Percentiles rank a stretch among this genome's conserved stretches.
phyloP scores from a whole-genome alignment of 2,113 vertebrate species.

The Xenopus laevis region DNA sequence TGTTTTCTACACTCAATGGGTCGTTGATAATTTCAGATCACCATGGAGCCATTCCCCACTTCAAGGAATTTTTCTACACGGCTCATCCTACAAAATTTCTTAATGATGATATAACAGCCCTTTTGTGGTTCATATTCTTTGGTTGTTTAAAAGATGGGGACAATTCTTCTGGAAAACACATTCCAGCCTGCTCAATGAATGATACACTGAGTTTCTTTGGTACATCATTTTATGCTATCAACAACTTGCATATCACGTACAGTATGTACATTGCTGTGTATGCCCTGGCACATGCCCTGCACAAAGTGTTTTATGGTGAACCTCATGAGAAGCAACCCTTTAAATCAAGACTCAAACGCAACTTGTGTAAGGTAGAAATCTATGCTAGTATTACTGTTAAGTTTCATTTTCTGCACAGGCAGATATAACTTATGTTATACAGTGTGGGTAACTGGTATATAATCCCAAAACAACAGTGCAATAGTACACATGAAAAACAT shows the following conservation, averaged over 20 bases:
- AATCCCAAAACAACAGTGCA: too few relatives aligned
- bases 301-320: neutral
- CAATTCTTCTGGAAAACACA: neutral
- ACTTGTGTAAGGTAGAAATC: neutral
- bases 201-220: neutral
- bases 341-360: neutral
- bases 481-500: too few relatives aligned
- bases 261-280: conserved; percentile 10
- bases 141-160: neutral
- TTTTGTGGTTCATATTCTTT: neutral
- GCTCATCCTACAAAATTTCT: neutral
- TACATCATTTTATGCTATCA: neutral
- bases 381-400: too few relatives aligned
- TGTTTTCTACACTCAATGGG: neutral
- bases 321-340: neutral
- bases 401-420: too few relatives aligned
- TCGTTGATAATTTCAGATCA: neutral
- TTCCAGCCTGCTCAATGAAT: neutral
- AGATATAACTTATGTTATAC: too few relatives aligned
- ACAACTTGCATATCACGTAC: conserved; percentile 2
- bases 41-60: neutral
- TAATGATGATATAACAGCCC: neutral
- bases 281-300: neutral
- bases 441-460: too few relatives aligned
- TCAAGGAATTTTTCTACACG: neutral